Evolutionary conservation across 1,140 invertebrate species (phyloP), one percentile per base, ranked within the genome.

Genomic region (Trichomalopsis sarcophagae): DNA sequence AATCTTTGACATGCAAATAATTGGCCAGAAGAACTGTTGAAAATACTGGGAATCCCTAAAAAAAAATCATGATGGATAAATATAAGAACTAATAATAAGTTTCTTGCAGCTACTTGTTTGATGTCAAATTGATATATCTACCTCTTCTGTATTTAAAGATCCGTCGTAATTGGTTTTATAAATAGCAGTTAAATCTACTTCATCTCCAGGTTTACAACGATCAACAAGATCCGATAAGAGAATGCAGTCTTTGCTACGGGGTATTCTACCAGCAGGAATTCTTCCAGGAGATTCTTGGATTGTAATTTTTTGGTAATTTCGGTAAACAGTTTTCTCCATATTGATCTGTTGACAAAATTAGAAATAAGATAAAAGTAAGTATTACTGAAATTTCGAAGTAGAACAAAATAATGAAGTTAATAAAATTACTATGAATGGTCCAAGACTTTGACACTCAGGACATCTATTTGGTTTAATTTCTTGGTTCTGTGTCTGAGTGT

Each of bases 131-230:
- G 50, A 76, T 40, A 44, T n/a, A 40, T 44, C 3, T 90, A 95
- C 94, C 88, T 97, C 96, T 91, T 97, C 97, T n/a, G 97, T 98
- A 91, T 99, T 99, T 27, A 99, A 94, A 1, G 98, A 99, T 3
- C 98, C 98, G 94, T 99, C 99, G 91, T 99, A 99, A 91, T 97
- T 99, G 91, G 99, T 99, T 3, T 98, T 98, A 90, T 99, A 99
- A 76, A 99, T 97, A 13, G 98, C 99, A 5, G 97, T 98, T 5
- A 98, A 94, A 91, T 98, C 99, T 84, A 99, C 96, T 94, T 99
- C 99, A 93, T 99, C 99, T 0, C 99, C 99, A 2, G 99, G 99
- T 92, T 99, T 99, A 90, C 98, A 99, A 9, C 96, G 94, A 93
- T 99, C 99, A 88, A 98, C 99, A 0, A 99, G 94, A 94, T 99